Evolutionary conservation across 2,113 vertebrate species (phyloP), one percentile per base, ranked within the genome.

Genomic region (Xenopus borealis): DNA sequence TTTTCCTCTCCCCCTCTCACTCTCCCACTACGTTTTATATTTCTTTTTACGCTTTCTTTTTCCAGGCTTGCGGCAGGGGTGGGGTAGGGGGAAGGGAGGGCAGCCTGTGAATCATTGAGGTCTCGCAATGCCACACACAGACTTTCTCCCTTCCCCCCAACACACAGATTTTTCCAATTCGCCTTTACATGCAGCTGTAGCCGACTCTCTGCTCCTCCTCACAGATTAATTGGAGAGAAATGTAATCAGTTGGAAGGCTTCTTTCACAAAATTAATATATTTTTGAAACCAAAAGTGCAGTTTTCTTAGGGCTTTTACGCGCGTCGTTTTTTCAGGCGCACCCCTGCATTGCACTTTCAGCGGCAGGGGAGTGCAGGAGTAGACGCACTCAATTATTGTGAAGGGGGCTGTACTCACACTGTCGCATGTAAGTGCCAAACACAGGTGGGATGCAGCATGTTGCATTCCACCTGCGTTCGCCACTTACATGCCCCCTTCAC

Each of bases 111-210:
- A 57, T 63, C 69, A 78, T 62, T 81, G 67, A 75, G 74, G 79
- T 69, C 80, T 80, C 69, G 80, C 78, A 88, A 88, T 88, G 79
- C 88, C 90, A 91, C 88, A 90, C 89, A 88, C 90, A 90, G 86
- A 78, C 87, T 83, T 64, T 17, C 45, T 63, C 74, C 74, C 66
- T 63, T 69, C 74, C 74, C 23, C 74, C 66, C 73, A 62, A 23
- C 50, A 69, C 74, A 76, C 74, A 76, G 74, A 69, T 69, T 76
- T 76, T 76, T 76, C 74, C 74, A 76, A 76, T 76, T 76, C 69
- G 74, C 66, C 66, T 76, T 69, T 69, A 76, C 74, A 76, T 69
- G 74, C 74, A 76, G 74, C 74, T 76, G 74, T 58, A 76, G 66
- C 58, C 52, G 27, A 58, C 66, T 69, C 46, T 76, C 58, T 52